Conservation (phyloP, 1,140 invertebrate genomes). For the Zaprionus taronus region DNA sequence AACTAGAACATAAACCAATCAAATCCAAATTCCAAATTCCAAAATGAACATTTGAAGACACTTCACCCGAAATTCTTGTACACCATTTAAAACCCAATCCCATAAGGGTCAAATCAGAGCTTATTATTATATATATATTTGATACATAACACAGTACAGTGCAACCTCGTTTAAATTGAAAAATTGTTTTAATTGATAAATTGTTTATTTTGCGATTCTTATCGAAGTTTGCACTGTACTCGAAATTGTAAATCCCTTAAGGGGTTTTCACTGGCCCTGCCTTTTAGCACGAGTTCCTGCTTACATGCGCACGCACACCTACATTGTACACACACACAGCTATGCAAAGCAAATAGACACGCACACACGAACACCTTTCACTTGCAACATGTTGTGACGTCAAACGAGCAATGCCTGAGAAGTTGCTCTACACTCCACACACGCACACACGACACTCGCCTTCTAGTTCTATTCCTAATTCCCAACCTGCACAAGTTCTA, state of each 20-base stretch:
- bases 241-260: background rate
- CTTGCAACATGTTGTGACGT: slow-evolving; percentile 3
- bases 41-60: background rate
- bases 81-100: background rate
- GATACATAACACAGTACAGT: background rate
- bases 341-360: slow-evolving; percentile 27
- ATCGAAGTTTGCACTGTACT: slow-evolving; percentile 5
- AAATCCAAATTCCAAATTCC: slow-evolving; percentile 26
- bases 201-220: background rate
- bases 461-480: too few species aligned
- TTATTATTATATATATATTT: background rate
- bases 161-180: background rate
- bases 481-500: too few species aligned
- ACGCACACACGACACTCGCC: background rate
- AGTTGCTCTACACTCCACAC: background rate
- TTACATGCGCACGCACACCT: background rate
- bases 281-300: background rate
- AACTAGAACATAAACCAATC: slow-evolving; percentile 37
- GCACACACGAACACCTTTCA: background rate
- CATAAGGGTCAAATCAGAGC: background rate
- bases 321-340: slow-evolving; percentile 36
- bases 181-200: background rate
- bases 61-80: slow-evolving; percentile 2
- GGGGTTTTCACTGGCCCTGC: background rate
- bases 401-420: background rate